Evolutionary conservation across 1,140 invertebrate species (phyloP), one percentile per base, ranked within the genome.

Genomic region (Linepithema humile): DNA sequence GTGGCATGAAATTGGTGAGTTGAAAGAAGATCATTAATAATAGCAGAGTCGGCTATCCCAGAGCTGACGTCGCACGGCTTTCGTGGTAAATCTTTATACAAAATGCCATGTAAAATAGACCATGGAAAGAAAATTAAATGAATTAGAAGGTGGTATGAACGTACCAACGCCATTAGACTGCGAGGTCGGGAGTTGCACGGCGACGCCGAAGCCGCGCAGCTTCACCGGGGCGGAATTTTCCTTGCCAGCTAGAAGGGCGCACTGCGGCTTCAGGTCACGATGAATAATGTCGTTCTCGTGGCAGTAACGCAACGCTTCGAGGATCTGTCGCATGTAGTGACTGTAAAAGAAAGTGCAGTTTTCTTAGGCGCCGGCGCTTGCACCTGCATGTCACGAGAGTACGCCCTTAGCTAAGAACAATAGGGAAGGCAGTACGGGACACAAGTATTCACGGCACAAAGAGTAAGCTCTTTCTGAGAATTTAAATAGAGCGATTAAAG

Each of bases 161-260:
- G 92, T 94, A 97, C 97, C 97, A 91, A 97, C 96, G 82, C 96
- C 96, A 86, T 97, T 97, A 85, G 97, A 95, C 89, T 97, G 96
- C 12, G 97, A 96, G 23, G 97, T 96, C 10, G 97, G 97, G 82
- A 99, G 95, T 92, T 99, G 98, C 55, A 99, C 97, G 23, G 99
- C 99, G 43, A 99, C 98, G 15, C 99, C 98, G 93, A 99, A 99
- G n/a, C 98, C 98, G 20, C 98, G 98, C 35, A 99, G 95, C 95
- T 99, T 99, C 85, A 99, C 97, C 9, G 99, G 99, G 32, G 99
- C 98, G 38, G 98, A 99, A 95, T 99, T 99, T 93, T 99, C 99
- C 90, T 98, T 97, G 55, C 97, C 98, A 29, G 98, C 98, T 53
- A 99, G 95, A 72, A 99, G 95, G 35, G 99, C 98, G 95, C 98